Evolutionary conservation across 1,140 invertebrate species (phyloP).

Genomic region (Metopolophium dirhodum): DNA sequence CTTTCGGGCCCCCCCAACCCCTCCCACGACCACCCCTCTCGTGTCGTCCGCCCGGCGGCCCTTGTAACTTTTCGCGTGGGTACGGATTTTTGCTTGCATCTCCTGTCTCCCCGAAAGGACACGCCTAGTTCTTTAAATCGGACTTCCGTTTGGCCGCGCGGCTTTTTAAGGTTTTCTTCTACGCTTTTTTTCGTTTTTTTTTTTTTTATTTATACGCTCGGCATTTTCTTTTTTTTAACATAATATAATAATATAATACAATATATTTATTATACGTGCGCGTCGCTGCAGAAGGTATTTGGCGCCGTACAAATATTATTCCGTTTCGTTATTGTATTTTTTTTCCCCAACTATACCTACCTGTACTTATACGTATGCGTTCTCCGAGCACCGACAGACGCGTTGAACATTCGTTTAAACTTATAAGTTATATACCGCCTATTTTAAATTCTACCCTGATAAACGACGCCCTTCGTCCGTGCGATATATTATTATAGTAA

Average conservation of each 20-base stretch:
- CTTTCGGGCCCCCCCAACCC: neutral
- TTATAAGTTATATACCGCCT: neutral
- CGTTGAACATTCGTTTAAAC: neutral
- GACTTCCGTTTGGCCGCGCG: constrained; percentile 25
- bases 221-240: neutral
- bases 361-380: no score
- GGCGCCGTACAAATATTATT: neutral
- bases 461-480: neutral
- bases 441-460: neutral
- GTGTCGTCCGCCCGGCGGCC: neutral
- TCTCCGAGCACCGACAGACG: neutral
- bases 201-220: no score
- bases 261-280: neutral
- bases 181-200: neutral
- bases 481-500: neutral
- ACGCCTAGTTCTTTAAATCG: constrained; percentile 36
- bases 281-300: neutral
- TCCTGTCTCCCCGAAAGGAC: constrained; percentile 7
- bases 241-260: constrained; percentile 24
- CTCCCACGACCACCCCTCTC: no score
- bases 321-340: neutral
- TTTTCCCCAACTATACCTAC: neutral
- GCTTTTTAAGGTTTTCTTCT: constrained; percentile 32
- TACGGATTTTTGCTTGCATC: constrained; percentile 6
- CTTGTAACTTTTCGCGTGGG: constrained; percentile 5